A percentile compares a stretch with the other conserved stretches of the same genome.
Evolutionary conservation across 2,797 vertebrate species (phyloP).

Genomic region (Enteromius fasciolatus): DNA sequence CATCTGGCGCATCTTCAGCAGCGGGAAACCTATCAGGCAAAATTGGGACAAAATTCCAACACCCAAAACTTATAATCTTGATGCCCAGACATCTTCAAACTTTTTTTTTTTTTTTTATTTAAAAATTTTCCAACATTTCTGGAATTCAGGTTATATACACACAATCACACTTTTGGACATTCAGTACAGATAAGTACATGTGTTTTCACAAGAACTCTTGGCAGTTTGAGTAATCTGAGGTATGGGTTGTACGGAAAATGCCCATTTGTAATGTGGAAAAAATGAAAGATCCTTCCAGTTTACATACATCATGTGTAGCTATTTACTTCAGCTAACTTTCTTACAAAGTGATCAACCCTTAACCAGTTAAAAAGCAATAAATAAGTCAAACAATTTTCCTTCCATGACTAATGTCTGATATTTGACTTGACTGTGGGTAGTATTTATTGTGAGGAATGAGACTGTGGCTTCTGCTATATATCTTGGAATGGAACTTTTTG

Average conservation of each 20-base stretch:
- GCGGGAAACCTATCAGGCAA: no score
- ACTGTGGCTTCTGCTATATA: not conserved
- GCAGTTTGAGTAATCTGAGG: not conserved
- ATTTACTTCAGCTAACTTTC: conserved; percentile 17
- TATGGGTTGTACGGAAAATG: conserved; percentile 20
- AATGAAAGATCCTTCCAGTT: conserved; percentile 29
- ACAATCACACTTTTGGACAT: not conserved
- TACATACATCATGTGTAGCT: conserved; percentile 5
- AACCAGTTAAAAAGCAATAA: not conserved
- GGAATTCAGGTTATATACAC: no score
- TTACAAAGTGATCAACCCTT: not conserved
- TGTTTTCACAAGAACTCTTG: not conserved
- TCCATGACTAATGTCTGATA: conserved; percentile 6
- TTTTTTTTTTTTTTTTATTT: no score
- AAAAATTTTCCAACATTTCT: no score
- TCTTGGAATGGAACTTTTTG: conserved; percentile 10
- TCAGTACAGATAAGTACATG: not conserved
- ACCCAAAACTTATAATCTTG: no score
- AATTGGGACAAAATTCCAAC: no score
- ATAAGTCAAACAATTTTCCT: not conserved
- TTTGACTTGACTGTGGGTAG: not conserved
- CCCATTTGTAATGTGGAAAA: not conserved
- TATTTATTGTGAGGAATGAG: not conserved
- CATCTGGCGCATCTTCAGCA: no score
- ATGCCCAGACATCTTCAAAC: no score